A percentile compares a stretch with the other conserved stretches of the same genome.
Conservation (phyloP, 2,888 invertebrate genomes). For the Tachystola acroxantha region DNA sequence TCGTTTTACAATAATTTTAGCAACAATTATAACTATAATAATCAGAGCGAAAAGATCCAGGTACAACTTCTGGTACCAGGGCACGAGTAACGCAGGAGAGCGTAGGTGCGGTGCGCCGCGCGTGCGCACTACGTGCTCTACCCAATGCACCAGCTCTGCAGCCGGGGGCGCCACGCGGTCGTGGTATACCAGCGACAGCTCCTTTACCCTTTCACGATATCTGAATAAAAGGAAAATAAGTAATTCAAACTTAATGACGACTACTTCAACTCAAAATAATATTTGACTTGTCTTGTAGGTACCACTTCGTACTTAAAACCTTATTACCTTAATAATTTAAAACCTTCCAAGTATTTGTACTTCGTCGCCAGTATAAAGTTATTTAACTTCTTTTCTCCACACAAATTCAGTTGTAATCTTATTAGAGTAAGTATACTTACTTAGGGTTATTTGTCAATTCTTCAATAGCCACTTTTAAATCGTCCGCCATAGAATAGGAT, state of each 20-base stretch:
- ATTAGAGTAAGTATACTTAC: no score
- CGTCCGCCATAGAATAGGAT: conserved; percentile 23
- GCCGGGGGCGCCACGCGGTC: conserved; percentile 74
- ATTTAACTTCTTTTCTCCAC: no score
- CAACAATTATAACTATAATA: background rate
- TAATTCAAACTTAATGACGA: no score
- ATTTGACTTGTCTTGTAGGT: no score
- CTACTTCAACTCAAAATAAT: no score
- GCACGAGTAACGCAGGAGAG: conserved; percentile 26
- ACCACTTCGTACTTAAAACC: no score
- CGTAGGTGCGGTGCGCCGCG: conserved; percentile 72
- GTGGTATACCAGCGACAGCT: conserved; percentile 35
- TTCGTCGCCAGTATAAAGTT: no score
- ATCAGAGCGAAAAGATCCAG: conserved; percentile 32
- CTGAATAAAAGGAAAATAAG: no score
- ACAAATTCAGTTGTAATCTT: no score
- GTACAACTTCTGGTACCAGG: conserved; percentile 38
- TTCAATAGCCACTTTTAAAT: conserved; percentile 29
- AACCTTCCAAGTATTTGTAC: no score
- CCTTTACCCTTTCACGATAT: conserved; percentile 27
- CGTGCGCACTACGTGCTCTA: conserved; percentile 80
- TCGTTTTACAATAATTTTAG: background rate
- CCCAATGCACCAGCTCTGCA: conserved; percentile 81
- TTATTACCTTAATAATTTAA: no score
- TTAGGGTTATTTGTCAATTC: conserved; percentile 26